These are phyloP conservation scores for Pagrus major DNA, from an alignment of 2,113 vertebrate species.

Conservation along the genomic window DNA sequence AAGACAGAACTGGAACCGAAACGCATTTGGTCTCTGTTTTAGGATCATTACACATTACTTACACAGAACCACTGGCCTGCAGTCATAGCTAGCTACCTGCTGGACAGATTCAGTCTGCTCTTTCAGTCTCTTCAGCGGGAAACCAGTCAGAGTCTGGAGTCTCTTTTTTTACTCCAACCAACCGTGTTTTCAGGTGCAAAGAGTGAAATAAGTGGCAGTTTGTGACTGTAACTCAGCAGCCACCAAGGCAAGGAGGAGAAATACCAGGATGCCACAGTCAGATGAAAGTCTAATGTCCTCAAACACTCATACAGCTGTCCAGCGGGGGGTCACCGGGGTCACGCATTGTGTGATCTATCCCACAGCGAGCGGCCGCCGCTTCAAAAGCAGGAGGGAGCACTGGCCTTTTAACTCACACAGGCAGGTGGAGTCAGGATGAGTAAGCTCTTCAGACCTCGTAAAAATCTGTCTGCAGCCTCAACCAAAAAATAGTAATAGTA, in stretches of 20 bases:
- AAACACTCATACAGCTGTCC: conserved; percentile 5
- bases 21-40: too few relatives aligned
- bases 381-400: conserved; percentile 38
- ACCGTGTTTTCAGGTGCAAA: background rate
- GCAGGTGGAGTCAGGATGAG: conserved; percentile 28
- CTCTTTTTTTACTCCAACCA: background rate
- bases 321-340: conserved; percentile 13
- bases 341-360: conserved; percentile 6
- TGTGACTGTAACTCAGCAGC: conserved; percentile 7
- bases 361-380: conserved; percentile 9
- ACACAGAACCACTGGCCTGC: too few relatives aligned
- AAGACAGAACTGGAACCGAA: too few relatives aligned
- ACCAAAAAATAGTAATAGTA: too few relatives aligned
- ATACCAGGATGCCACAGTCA: background rate
- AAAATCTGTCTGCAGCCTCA: conserved; percentile 34
- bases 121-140: background rate
- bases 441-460: conserved; percentile 21
- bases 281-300: conserved; percentile 28
- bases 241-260: background rate
- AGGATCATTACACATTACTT: too few relatives aligned
- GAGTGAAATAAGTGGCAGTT: background rate
- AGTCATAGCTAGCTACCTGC: background rate
- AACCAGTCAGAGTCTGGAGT: background rate
- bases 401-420: conserved; percentile 27
- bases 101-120: background rate